A percentile compares a stretch with the other conserved stretches of the same genome.
These are phyloP conservation scores for Anthoscopus minutus DNA, from an alignment of 2,113 vertebrate species.

Conservation along the genomic window DNA sequence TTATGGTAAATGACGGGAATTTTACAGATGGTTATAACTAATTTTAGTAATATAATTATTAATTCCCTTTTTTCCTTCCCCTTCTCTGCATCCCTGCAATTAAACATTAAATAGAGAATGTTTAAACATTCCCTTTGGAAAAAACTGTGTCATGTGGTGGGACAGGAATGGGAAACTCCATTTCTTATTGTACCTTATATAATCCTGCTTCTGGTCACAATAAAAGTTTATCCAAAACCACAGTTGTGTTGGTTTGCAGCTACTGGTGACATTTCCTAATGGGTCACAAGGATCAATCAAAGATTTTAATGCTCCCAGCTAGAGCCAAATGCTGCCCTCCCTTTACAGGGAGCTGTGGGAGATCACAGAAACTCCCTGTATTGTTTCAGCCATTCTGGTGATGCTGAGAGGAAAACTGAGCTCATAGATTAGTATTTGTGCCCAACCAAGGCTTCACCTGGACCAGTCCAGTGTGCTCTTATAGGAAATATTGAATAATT, in stretches of 20 bases:
- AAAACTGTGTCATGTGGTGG: background rate
- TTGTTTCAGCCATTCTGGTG: background rate
- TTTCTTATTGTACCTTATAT: background rate
- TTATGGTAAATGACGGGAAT: background rate
- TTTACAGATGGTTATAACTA: background rate
- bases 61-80: background rate
- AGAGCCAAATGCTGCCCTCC: background rate
- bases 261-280: conserved; percentile 10
- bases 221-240: background rate
- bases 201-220: background rate
- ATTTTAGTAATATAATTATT: background rate
- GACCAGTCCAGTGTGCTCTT: background rate
- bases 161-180: conserved; percentile 13
- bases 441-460: background rate
- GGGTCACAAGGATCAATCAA: background rate
- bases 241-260: background rate
- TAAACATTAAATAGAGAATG: background rate
- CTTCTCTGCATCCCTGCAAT: background rate
- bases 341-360: background rate
- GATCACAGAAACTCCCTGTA: background rate
- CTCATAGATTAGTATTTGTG: background rate
- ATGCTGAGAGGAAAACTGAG: background rate
- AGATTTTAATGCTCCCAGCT: background rate
- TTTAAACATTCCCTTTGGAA: conserved; percentile 47
- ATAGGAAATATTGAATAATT: background rate